phyloP scores from a whole-genome alignment of 2,888 invertebrate species.

The Hofmannophila pseudospretella region DNA sequence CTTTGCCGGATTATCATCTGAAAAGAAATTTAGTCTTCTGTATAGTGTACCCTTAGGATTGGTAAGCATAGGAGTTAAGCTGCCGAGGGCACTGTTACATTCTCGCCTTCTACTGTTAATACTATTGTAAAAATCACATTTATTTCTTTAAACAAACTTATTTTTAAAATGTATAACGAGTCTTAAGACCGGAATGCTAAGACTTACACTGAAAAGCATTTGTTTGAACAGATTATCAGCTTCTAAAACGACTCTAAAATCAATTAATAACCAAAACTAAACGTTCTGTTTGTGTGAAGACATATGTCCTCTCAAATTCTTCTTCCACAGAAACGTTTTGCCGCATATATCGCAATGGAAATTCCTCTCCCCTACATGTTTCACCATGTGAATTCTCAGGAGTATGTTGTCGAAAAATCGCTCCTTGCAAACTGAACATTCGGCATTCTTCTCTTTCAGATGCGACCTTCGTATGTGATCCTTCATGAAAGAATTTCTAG shows the following conservation, averaged over 20 bases:
- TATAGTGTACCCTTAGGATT: conserved; percentile 19
- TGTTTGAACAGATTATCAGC: too few relatives aligned
- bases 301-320: conserved; percentile 72
- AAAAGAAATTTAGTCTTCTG: conserved; percentile 51
- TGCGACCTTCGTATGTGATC: conserved; percentile 39
- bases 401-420: conserved; percentile 38
- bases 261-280: not conserved
- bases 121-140: too few relatives aligned
- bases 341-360: conserved; percentile 75
- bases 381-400: conserved; percentile 52
- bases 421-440: conserved; percentile 39
- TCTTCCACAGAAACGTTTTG: conserved; percentile 71
- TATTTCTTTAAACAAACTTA: too few relatives aligned
- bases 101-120: not conserved
- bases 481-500: conserved; percentile 32
- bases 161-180: too few relatives aligned
- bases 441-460: conserved; percentile 39
- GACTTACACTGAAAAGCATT: too few relatives aligned
- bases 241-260: too few relatives aligned
- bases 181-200: too few relatives aligned
- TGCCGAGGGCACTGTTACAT: not conserved
- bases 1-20: conserved; percentile 51
- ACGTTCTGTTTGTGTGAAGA: conserved; percentile 20
- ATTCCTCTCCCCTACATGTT: conserved; percentile 59
- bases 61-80: not conserved